A percentile compares a stretch with the other conserved stretches of the same genome.
These are phyloP conservation scores for Carassius carassius DNA, from an alignment of 2,113 vertebrate genomes.

Conservation along the genomic window DNA sequence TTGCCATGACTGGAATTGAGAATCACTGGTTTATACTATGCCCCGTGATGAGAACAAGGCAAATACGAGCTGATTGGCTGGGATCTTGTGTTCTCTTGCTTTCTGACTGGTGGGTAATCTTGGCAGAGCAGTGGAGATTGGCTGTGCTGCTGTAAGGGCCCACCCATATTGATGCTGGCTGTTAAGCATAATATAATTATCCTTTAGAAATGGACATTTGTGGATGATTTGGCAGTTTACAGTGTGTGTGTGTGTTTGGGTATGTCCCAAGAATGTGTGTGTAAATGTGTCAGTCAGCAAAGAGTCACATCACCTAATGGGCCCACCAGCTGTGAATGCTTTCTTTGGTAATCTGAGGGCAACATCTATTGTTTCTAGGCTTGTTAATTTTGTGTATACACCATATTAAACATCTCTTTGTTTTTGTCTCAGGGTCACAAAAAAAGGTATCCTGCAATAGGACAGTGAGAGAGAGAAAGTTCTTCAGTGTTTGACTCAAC, in stretches of 20 bases:
- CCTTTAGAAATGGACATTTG: slow-evolving; percentile 53
- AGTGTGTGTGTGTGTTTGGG: slow-evolving; percentile 18
- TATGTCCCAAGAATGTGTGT: slow-evolving; percentile 46
- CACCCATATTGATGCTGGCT: slow-evolving; percentile 62
- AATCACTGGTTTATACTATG: slow-evolving; percentile 21
- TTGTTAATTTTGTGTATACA: background rate
- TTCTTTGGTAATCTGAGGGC: slow-evolving; percentile 78
- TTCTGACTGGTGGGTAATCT: slow-evolving; percentile 72
- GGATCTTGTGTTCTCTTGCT: slow-evolving; percentile 53
- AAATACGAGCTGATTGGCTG: slow-evolving; percentile 62
- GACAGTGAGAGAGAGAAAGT: too few species aligned
- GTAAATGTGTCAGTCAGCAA: slow-evolving; percentile 61
- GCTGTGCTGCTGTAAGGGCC: slow-evolving; percentile 72
- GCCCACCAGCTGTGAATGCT: slow-evolving; percentile 63
- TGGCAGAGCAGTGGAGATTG: slow-evolving; percentile 67
- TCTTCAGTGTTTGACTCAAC: slow-evolving; percentile 81
- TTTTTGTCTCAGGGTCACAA: slow-evolving; percentile 68
- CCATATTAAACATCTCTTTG: background rate
- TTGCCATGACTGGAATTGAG: too few species aligned
- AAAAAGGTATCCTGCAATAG: too few species aligned
- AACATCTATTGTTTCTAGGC: background rate
- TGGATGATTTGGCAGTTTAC: slow-evolving; percentile 60
- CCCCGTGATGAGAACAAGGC: slow-evolving; percentile 70
- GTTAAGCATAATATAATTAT: slow-evolving; percentile 24
- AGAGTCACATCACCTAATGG: slow-evolving; percentile 39